Evolutionary conservation across 2,113 vertebrate species (phyloP), one percentile per base, ranked within the genome.

Genomic region (Brachypodius melanocephalos): DNA sequence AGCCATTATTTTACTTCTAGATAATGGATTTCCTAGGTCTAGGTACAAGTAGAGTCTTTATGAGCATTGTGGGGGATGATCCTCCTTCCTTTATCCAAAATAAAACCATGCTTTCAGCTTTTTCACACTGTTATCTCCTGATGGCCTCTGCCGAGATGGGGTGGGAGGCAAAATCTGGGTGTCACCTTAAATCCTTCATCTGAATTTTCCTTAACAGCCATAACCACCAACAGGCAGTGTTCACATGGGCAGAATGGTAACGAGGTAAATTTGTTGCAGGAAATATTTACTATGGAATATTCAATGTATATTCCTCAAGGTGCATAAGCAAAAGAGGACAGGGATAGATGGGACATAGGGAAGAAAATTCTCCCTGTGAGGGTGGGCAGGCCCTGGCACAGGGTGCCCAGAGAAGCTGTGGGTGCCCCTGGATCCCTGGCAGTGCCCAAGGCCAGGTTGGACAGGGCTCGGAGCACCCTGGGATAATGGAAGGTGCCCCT

Each of bases 401-500:
- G n/a, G n/a, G n/a, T n/a, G n/a, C n/a, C n/a, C 54, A 69, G 45
- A 42, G 66, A 1, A 69, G 36, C 52, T 69, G 78, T 0, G 34
- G 45, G 2, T 76, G 29, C 13, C 36, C 52, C 43, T 54, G 38
- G 20, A 31, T 20, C 55, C 55, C n/a, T 58, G 55, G 21, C 4
- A 36, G 38, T 32, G 26, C 0, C 32, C 48, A 26, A 26, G 48
- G 38, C 57, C 14, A 38, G 67, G 26, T 3, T n/a, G 40, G 65
- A 51, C 0, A 1, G 78, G 20, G 38, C 17, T 43, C 10, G 55
- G 49, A 57, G 24, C 31, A 42, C 0, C 42, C 34, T 34, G 69
- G 34, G 34, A 6, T 1, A 8, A 34, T 12, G 59, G 32, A 0
- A 40, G 14, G 21, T 36, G 38, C 20, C 25, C 16, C 36, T 49